A percentile compares a stretch with the other conserved stretches of the same genome.
These are phyloP conservation scores for Bellardia bayeri DNA, from an alignment of 2,888 invertebrate species.

Conservation along the genomic window DNA sequence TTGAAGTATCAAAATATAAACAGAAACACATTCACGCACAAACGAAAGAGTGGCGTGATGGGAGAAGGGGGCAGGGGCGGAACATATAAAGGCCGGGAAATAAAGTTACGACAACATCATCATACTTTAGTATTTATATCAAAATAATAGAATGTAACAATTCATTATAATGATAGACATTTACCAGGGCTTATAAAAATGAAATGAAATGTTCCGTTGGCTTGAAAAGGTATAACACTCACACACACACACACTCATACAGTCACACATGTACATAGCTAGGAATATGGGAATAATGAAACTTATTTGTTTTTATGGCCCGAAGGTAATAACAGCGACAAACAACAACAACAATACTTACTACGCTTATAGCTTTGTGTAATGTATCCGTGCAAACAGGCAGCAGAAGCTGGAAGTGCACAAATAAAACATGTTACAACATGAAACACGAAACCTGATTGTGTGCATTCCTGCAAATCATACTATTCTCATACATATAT, in stretches of 20 bases:
- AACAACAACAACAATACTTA: constrained; percentile 43
- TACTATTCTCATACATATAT: background rate
- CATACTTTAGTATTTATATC: constrained; percentile 61
- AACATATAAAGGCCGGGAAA: constrained; percentile 42
- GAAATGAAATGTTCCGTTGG: constrained; percentile 13
- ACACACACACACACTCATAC: background rate
- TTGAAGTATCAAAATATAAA: constrained; percentile 62
- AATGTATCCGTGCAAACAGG: constrained; percentile 26
- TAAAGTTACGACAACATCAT: constrained; percentile 61
- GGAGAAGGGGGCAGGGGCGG: background rate
- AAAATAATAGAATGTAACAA: constrained; percentile 71
- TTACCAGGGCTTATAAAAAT: constrained; percentile 62
- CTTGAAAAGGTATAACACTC: constrained; percentile 51
- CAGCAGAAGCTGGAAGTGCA: constrained; percentile 41
- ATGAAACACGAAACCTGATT: constrained; percentile 58
- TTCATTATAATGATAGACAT: constrained; percentile 71
- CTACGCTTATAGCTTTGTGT: background rate
- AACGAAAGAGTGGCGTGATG: background rate
- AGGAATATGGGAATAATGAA: constrained; percentile 69
- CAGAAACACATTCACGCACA: constrained; percentile 6
- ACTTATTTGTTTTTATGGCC: constrained; percentile 76
- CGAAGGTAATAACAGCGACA: constrained; percentile 74
- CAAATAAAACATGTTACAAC: constrained; percentile 54
- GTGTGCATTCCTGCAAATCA: constrained; percentile 5
- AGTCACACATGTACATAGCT: background rate